These are phyloP conservation scores for Salmo trutta DNA, from an alignment of 2,797 vertebrate genomes.

Conservation along the genomic window DNA sequence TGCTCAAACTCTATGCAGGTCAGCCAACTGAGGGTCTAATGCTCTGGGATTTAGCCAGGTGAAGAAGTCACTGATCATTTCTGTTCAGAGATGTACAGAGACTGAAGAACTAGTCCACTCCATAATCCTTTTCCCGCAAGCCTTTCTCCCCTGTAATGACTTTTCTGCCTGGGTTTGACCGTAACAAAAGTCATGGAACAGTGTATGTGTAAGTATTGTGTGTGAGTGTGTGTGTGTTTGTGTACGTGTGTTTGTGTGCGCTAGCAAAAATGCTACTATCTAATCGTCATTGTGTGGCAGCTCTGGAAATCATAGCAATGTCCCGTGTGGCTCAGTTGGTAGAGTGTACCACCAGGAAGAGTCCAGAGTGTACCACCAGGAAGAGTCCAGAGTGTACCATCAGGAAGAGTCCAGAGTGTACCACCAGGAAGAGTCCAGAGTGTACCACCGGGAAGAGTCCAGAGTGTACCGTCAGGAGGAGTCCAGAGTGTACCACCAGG, in stretches of 20 bases:
- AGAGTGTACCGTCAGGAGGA: too few relatives aligned
- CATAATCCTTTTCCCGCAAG: slow-evolving; percentile 66
- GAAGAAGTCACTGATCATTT: slow-evolving; percentile 75
- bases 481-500: too few relatives aligned
- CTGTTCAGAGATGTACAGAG: slow-evolving; percentile 64
- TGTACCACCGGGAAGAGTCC: too few relatives aligned
- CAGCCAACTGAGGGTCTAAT: slow-evolving; percentile 60
- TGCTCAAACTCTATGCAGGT: slow-evolving; percentile 56
- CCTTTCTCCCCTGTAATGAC: slow-evolving; percentile 70
- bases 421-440: too few relatives aligned
- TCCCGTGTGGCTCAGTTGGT: too few relatives aligned
- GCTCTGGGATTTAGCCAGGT: slow-evolving; percentile 72
- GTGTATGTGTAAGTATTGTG: slow-evolving; percentile 52
- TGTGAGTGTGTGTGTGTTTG: background rate
- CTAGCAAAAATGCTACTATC: background rate
- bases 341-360: too few relatives aligned
- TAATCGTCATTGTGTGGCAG: background rate
- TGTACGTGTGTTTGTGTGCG: background rate
- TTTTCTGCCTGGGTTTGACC: slow-evolving; percentile 70
- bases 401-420: too few relatives aligned
- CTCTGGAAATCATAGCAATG: background rate
- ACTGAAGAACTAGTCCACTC: slow-evolving; percentile 62
- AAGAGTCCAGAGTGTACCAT: too few relatives aligned
- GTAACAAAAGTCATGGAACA: slow-evolving; percentile 71
- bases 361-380: too few relatives aligned